phyloP scores from a whole-genome alignment of 2,797 vertebrate genomes.

The Poeciliopsis infans region DNA sequence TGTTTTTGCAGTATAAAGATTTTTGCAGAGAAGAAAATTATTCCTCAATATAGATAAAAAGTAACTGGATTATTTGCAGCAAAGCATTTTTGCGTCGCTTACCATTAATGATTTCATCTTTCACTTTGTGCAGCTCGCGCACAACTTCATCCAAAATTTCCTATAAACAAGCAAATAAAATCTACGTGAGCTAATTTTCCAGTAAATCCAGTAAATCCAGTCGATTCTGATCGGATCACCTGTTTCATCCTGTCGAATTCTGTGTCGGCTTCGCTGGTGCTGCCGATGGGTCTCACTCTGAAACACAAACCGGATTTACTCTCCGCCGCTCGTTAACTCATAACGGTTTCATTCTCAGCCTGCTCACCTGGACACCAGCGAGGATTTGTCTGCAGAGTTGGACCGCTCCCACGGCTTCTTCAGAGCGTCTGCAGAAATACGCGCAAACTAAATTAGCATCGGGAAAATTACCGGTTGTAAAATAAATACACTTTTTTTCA shows the following conservation, averaged over 20 bases:
- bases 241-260: conserved; percentile 99
- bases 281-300: conserved; percentile 94
- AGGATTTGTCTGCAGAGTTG: conserved; percentile 95
- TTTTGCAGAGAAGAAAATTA: background rate
- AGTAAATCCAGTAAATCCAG: background rate
- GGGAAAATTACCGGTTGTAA: background rate
- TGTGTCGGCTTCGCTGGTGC: conserved; percentile 91
- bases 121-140: conserved; percentile 97
- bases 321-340: background rate
- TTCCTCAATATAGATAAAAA: too few relatives aligned
- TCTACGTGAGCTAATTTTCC: background rate
- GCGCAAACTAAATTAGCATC: background rate
- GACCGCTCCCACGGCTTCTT: conserved; percentile 99
- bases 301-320: conserved; percentile 24
- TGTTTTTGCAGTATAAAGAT: background rate
- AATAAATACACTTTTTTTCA: background rate
- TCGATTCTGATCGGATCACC: conserved; percentile 68
- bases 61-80: too few relatives aligned
- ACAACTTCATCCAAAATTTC: conserved; percentile 99
- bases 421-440: conserved; percentile 83
- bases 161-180: conserved; percentile 69
- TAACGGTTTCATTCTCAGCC: conserved; percentile 11
- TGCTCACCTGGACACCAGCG: conserved; percentile 91
- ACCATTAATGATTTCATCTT: conserved; percentile 99
- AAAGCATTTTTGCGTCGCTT: conserved; percentile 57